phyloP scores from a whole-genome alignment of 2,797 vertebrate genomes.

The Manis crassicaudata region DNA sequence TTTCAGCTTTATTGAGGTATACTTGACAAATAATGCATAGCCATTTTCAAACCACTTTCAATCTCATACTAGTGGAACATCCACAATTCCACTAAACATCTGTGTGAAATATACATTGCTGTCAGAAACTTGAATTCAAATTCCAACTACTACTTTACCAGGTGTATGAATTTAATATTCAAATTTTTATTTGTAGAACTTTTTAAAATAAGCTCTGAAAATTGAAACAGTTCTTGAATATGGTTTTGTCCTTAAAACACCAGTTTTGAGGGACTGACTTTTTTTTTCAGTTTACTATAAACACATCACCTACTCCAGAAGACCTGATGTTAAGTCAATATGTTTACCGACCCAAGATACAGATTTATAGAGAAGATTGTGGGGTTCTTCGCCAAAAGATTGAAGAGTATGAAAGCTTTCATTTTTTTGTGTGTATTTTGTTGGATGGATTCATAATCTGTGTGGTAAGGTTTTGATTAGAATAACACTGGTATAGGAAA shows the following conservation, averaged over 20 bases:
- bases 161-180: not conserved
- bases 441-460: constrained; percentile 26
- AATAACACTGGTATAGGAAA: not conserved
- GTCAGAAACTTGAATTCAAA: constrained; percentile 30
- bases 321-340: constrained; percentile 90
- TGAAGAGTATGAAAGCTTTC: constrained; percentile 87
- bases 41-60: constrained; percentile 36
- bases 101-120: constrained; percentile 27
- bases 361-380: constrained; percentile 92
- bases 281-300: constrained; percentile 77
- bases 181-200: constrained; percentile 1
- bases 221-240: not conserved
- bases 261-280: constrained; percentile 16
- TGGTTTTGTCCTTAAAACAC: not conserved
- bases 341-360: constrained; percentile 90
- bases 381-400: constrained; percentile 87
- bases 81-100: not conserved
- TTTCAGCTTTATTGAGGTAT: not conserved
- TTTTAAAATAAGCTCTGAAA: not conserved
- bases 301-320: constrained; percentile 82
- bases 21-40: not conserved
- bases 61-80: not conserved
- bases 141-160: not conserved
- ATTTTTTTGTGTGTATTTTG: constrained; percentile 20
- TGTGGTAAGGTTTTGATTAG: constrained; percentile 52